Conservation (phyloP, 1,140 invertebrate genomes). For the Orchestia grillus region DNA sequence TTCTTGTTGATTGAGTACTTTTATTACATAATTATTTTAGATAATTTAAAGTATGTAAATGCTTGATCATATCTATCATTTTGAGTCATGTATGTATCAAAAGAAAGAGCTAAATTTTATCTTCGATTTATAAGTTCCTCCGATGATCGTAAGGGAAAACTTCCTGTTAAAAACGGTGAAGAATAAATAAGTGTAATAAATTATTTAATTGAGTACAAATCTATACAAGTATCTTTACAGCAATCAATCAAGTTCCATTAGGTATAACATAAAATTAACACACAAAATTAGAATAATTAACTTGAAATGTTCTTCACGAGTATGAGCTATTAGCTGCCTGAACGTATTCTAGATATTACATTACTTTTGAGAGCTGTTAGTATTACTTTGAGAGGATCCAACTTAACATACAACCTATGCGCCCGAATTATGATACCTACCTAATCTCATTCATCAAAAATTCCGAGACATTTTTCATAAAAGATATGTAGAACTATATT, state of each 20-base stretch:
- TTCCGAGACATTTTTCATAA: neutral
- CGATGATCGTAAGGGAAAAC: neutral
- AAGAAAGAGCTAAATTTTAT: too few relatives aligned
- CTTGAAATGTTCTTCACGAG: neutral
- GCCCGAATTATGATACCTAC: too few relatives aligned
- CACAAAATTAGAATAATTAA: neutral
- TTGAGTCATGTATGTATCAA: too few relatives aligned
- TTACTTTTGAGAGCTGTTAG: neutral
- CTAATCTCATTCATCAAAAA: neutral
- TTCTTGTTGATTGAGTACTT: neutral
- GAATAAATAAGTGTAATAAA: neutral
- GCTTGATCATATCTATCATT: neutral
- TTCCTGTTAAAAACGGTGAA: neutral
- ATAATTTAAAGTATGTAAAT: neutral
- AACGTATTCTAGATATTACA: neutral
- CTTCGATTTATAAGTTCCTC: neutral
- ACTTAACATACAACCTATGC: neutral
- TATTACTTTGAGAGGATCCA: neutral
- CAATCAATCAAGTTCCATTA: neutral
- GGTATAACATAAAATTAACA: neutral
- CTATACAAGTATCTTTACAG: neutral
- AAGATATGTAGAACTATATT: neutral
- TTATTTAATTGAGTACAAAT: neutral
- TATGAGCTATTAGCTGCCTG: neutral
- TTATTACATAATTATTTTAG: neutral